Evolutionary conservation across 1,140 invertebrate species (phyloP).

Genomic region (Panonychus citri): DNA sequence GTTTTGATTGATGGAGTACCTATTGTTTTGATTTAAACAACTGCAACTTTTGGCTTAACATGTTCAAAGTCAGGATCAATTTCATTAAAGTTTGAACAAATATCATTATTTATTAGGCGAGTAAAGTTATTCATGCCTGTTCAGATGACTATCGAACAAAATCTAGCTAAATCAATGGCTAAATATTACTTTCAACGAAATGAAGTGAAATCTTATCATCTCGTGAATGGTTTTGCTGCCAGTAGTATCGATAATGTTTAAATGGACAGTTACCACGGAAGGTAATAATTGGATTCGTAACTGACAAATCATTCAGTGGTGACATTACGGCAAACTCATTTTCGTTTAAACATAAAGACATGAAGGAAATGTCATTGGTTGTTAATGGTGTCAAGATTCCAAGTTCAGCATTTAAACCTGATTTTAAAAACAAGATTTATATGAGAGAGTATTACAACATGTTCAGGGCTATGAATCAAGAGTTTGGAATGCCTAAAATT

Average conservation of each 20-base stretch:
- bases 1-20: background rate
- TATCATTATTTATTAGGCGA: background rate
- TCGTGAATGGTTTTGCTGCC: background rate
- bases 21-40: background rate
- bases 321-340: background rate
- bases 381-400: background rate
- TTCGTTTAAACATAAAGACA: background rate
- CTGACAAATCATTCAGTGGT: background rate
- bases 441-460: background rate
- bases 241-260: background rate
- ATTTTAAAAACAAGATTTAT: background rate
- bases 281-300: background rate
- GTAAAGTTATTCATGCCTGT: background rate
- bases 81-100: background rate
- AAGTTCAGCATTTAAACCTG: background rate
- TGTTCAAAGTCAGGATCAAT: background rate
- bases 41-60: background rate
- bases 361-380: background rate
- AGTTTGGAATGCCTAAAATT: background rate
- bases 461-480: background rate
- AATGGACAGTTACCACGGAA: background rate
- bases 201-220: background rate
- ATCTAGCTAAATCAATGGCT: background rate
- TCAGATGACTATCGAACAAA: background rate
- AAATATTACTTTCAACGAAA: background rate